phyloP scores from a whole-genome alignment of 2,888 invertebrate genomes.

The Lepidocyrtoides sp. region DNA sequence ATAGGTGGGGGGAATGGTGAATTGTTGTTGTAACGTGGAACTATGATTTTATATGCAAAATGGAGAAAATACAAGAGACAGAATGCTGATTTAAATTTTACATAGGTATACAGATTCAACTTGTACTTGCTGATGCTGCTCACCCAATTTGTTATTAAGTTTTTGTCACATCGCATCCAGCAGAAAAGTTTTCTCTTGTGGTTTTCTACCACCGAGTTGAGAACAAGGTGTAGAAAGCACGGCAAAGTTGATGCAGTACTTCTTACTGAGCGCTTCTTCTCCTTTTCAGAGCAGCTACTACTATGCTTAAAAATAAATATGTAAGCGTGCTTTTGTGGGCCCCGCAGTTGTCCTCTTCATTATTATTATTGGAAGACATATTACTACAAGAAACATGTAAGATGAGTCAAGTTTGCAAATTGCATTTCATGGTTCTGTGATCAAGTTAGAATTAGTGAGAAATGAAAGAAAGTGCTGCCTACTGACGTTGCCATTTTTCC shows the following conservation, averaged over 20 bases:
- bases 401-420: constrained; percentile 59
- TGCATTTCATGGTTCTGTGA: constrained; percentile 62
- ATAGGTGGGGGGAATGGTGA: background rate
- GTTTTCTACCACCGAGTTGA: background rate
- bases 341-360: background rate
- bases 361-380: background rate
- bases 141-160: constrained; percentile 27
- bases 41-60: background rate
- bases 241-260: background rate
- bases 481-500: constrained; percentile 46
- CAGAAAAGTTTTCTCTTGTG: constrained; percentile 19
- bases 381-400: background rate
- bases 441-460: constrained; percentile 65
- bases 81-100: constrained; percentile 14
- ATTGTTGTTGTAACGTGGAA: background rate
- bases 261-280: background rate
- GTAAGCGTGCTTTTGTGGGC: background rate
- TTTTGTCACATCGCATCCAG: constrained; percentile 9
- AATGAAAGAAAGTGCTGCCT: constrained; percentile 49
- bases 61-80: background rate
- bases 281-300: background rate
- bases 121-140: background rate
- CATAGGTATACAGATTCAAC: no score
- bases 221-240: constrained; percentile 18
- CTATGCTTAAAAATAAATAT: background rate